Base-by-base conservation (phyloP, 1,140 invertebrate genomes). In the Psilanteris sp. region DNA sequence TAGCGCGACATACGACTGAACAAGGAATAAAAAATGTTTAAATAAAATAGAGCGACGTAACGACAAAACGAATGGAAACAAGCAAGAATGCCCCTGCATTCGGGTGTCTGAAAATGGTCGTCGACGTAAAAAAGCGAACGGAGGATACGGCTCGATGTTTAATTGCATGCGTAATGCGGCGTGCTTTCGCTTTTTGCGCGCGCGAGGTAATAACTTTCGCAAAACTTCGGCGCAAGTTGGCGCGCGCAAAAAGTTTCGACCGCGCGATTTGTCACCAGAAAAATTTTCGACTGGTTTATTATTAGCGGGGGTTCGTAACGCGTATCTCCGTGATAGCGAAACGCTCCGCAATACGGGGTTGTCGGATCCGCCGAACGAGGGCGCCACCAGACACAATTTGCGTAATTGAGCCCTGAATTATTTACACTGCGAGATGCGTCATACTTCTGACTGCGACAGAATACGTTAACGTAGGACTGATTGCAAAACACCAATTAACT, bases 361-460 rank as follows among this genome's bases (percentile, higher is more conserved):
- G 29, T 18, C 11, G 43, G 48, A 48, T 67, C 29, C 26, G 55
- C 16, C 43, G 64, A 66, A 54, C 67, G 55, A 46, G 67, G 74
- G 57, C 62, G 48, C 50, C 59, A 43, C 59, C 66, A 77, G 54
- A 64, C 67, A 82, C 83, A 85, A 88, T 87, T 88, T 87, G 80
- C 83, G 84, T 87, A 87, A 87, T 88, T 87, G 86, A 88, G 81
- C 79, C 74, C 61, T 87, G 84, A 88, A 87, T 88, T 88, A 88
- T 88, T 88, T 85, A 88, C 84, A 84, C 79, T 84, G 81, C 80
- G 80, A 80, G 84, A 79, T 83, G 81, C 82, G 82, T 87, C 83
- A 85, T 85, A 85, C 83, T 87, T 85, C 80, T 81, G 75, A 64
- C 77, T 76, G 71, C 81, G 81, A 83, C 83, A 84, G 86, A 84